Percentiles rank a stretch among this genome's conserved stretches.
phyloP scores from a whole-genome alignment of 2,113 vertebrate species.

The Poicephalus meyeri region DNA sequence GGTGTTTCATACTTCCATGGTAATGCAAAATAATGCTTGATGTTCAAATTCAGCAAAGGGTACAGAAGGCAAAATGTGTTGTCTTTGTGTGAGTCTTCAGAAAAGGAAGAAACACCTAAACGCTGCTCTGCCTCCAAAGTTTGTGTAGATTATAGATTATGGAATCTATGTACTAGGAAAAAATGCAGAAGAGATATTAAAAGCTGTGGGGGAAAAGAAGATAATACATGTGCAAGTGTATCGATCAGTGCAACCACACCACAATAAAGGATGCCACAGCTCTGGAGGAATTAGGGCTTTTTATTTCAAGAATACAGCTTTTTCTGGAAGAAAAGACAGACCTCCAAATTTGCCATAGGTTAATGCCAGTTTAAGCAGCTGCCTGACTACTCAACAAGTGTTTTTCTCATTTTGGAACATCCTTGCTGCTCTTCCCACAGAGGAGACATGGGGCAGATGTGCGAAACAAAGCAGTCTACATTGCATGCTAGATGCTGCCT shows the following conservation, averaged over 20 bases:
- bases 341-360: background rate
- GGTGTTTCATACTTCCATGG: fast-evolving
- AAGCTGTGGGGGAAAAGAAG: background rate
- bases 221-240: background rate
- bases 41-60: fast-evolving
- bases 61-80: fast-evolving
- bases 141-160: background rate
- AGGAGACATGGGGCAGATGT: background rate
- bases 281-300: background rate
- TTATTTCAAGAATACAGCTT: fast-evolving
- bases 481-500: background rate
- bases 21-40: background rate
- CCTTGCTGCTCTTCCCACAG: background rate
- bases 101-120: background rate
- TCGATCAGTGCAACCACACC: background rate
- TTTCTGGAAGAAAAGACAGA: background rate
- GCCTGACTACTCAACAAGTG: background rate
- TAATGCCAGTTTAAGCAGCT: background rate
- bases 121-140: background rate
- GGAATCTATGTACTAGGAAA: background rate
- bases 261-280: background rate
- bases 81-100: background rate
- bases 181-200: background rate
- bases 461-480: background rate
- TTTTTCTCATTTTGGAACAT: background rate